These are phyloP conservation scores for Ptyas mucosa DNA, from an alignment of 2,113 vertebrate species.

Conservation along the genomic window DNA sequence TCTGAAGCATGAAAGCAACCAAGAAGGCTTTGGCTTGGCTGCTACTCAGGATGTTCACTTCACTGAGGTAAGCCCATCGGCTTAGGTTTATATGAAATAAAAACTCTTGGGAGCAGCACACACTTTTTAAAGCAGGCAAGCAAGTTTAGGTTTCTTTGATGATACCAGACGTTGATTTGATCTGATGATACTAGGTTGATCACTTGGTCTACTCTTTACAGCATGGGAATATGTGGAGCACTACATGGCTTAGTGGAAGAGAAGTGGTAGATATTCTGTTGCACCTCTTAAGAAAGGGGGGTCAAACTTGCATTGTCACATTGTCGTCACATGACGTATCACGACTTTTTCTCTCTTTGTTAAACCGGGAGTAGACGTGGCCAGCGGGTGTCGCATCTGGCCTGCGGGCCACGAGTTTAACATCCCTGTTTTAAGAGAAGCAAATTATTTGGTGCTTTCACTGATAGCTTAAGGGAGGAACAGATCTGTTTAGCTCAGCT, in stretches of 20 bases:
- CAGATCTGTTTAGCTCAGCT: not conserved
- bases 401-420: too few relatives aligned
- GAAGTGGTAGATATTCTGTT: not conserved
- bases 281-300: not conserved
- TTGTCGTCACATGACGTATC: too few relatives aligned
- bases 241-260: not conserved
- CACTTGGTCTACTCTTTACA: not conserved
- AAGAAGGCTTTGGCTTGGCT: constrained; percentile 86
- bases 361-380: too few relatives aligned
- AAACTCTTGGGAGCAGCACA: not conserved
- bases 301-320: too few relatives aligned
- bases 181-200: not conserved
- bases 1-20: constrained; percentile 82
- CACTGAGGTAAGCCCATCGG: constrained; percentile 79
- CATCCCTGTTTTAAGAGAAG: not conserved
- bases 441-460: not conserved
- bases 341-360: too few relatives aligned
- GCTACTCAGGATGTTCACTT: constrained; percentile 93
- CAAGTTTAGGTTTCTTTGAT: not conserved
- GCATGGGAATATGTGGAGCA: not conserved
- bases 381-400: too few relatives aligned
- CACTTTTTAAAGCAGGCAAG: not conserved
- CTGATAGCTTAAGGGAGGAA: not conserved
- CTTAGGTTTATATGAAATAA: not conserved
- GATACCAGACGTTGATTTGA: not conserved